A percentile compares a stretch with the other conserved stretches of the same genome.
Evolutionary conservation across 2,797 vertebrate species (phyloP).

Genomic region (Phrynocephalus guinanensis): DNA sequence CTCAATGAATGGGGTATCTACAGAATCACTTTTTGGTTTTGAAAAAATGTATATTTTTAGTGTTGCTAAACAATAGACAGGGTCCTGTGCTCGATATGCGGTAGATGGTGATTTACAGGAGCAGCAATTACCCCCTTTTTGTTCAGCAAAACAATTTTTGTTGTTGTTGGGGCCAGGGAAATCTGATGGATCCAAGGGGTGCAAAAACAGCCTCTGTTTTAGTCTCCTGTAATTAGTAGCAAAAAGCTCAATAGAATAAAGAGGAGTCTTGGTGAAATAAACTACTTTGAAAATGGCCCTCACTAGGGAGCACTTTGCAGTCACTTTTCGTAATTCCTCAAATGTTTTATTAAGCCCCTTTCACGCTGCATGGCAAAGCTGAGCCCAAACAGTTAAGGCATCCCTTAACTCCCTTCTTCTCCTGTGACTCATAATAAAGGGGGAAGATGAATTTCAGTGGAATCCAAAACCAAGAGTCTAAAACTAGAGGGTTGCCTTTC

Average conservation of each 20-base stretch:
- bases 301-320: conserved; percentile 30
- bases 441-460: conserved; percentile 58
- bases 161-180: neutral
- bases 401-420: conserved; percentile 28
- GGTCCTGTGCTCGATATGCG: too few relatives aligned
- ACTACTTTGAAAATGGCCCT: conserved; percentile 28
- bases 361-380: conserved; percentile 35
- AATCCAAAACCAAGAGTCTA: conserved; percentile 58
- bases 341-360: conserved; percentile 50
- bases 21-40: too few relatives aligned
- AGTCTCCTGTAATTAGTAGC: conserved; percentile 1
- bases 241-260: neutral
- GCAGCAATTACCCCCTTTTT: too few relatives aligned
- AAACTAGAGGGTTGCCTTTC: conserved; percentile 60
- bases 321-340: conserved; percentile 26
- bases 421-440: conserved; percentile 43
- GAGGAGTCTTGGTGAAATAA: conserved; percentile 10
- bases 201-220: neutral
- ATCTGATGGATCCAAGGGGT: neutral
- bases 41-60: neutral
- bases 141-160: too few relatives aligned
- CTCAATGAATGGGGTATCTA: neutral
- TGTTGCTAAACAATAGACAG: too few relatives aligned
- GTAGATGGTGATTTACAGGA: too few relatives aligned
- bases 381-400: conserved; percentile 37